Evolutionary conservation across 2,113 vertebrate species (phyloP), one percentile per base, ranked within the genome.

Genomic region (Salvelinus alpinus): DNA sequence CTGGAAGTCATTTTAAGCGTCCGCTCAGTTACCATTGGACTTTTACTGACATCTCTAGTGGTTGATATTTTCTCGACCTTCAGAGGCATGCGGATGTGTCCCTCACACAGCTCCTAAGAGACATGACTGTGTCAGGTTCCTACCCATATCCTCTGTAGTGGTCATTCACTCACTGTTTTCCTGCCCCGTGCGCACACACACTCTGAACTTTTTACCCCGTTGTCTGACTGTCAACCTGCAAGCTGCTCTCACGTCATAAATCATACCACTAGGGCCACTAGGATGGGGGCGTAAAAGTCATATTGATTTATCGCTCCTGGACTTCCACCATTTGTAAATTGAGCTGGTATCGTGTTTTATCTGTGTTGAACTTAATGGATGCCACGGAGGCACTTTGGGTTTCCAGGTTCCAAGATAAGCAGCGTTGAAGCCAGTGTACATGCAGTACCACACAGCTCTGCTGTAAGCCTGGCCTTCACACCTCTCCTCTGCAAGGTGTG

Each of bases 231-330:
- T 80, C 48, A 54, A 54, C 57, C 74, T 84, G 69, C 66, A 74
- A 25, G 22, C 25, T n/a, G 22, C 11, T 3, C 14, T 60, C 78
- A 71, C 64, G 34, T 44, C 22, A n/a, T 77, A 69, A 81, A 70
- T 75, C 25, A 54, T 72, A 72, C 38, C 31, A 44, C 38, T 44
- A 44, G 69, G 38, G 64, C 18, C 48, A 16, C 25, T 12, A 31
- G 54, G 27, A 20, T 22, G n/a, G 2, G 8, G 18, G 25, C 5
- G 20, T 31, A 72, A 75, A 70, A 78, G 27, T 18, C 12, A 0
- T 70, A 79, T 75, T 82, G 68, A 72, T 65, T 25, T 64, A 72
- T 62, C 47, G 31, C 64, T 18, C 70, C 68, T 77, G 74, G 81
- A 79, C 71, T 76, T 77, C 16, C 77, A 74, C 31, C 20, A 29